Percentiles rank a stretch among this genome's conserved stretches.
phyloP scores from a whole-genome alignment of 2,797 vertebrate genomes.

The Eremophila alpestris region DNA sequence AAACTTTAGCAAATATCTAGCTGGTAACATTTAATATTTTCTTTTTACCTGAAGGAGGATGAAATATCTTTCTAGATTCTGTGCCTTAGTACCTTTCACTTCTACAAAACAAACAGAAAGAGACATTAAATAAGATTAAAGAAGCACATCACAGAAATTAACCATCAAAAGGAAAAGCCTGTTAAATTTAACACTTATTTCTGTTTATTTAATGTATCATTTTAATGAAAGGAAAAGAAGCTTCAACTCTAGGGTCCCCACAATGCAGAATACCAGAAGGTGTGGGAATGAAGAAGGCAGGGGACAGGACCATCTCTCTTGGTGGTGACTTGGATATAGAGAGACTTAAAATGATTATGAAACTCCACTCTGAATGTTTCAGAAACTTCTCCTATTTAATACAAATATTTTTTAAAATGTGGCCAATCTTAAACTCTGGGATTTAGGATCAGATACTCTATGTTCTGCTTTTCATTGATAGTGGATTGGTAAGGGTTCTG shows the following conservation, averaged over 20 bases:
- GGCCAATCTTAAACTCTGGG: neutral
- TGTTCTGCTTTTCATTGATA: neutral
- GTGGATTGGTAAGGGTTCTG: neutral
- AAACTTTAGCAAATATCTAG: neutral
- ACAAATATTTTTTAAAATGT: neutral
- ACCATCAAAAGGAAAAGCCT: neutral
- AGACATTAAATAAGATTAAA: neutral
- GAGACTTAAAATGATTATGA: neutral
- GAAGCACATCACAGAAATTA: neutral
- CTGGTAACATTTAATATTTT: neutral
- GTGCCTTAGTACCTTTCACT: neutral
- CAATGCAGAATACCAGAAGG: neutral
- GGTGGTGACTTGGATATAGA: neutral
- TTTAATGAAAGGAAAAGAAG: conserved; percentile 2
- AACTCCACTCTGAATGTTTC: neutral
- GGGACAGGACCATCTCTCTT: neutral
- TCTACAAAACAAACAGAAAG: neutral
- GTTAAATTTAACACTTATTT: neutral
- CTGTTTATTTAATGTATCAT: neutral
- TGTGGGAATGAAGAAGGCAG: neutral
- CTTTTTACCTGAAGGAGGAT: neutral
- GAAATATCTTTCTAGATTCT: neutral
- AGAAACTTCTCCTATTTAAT: neutral
- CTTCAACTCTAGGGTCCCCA: neutral
- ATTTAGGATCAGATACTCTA: neutral